Percentiles rank a stretch among this genome's conserved stretches.
Evolutionary conservation across 2,797 vertebrate genomes (phyloP).

Genomic region (Apogon talboti): DNA sequence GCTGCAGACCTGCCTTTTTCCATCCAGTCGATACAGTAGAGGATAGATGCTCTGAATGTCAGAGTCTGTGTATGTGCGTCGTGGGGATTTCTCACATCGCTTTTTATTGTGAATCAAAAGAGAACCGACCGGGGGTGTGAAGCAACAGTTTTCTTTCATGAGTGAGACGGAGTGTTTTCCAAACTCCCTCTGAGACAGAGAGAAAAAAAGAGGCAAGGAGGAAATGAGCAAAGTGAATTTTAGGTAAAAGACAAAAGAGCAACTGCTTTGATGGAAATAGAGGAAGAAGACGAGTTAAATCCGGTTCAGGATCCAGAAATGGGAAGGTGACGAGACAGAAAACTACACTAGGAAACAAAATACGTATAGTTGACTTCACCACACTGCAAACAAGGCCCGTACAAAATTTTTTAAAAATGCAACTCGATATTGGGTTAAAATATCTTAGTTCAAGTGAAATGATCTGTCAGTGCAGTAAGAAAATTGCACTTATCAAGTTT

Average conservation of each 20-base stretch:
- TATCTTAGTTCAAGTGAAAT: too few species aligned
- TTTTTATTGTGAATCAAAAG: conserved; percentile 72
- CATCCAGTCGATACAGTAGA: conserved; percentile 31
- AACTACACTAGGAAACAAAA: too few species aligned
- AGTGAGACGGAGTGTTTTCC: conserved; percentile 54
- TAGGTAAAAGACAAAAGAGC: neutral
- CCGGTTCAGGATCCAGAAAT: too few species aligned
- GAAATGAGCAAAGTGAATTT: conserved; percentile 31
- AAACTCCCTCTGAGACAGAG: conserved; percentile 52
- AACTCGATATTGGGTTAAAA: too few species aligned
- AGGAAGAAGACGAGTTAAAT: neutral
- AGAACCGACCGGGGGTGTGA: conserved; percentile 46
- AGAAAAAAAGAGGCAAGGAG: conserved; percentile 24
- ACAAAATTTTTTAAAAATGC: too few species aligned
- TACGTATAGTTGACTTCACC: too few species aligned
- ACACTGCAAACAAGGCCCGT: too few species aligned
- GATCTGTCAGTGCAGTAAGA: too few species aligned
- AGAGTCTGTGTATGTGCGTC: conserved; percentile 31
- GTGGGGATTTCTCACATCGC: conserved; percentile 56
- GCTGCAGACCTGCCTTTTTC: conserved; percentile 24
- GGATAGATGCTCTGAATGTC: conserved; percentile 18
- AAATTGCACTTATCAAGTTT: too few species aligned
- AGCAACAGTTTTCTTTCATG: conserved; percentile 59
- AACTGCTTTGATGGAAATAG: conserved; percentile 3
- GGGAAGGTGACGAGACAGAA: too few species aligned